Percentiles rank a stretch among this genome's conserved stretches.
phyloP scores from a whole-genome alignment of 2,888 invertebrate genomes.

The Protodeltote pygarga region DNA sequence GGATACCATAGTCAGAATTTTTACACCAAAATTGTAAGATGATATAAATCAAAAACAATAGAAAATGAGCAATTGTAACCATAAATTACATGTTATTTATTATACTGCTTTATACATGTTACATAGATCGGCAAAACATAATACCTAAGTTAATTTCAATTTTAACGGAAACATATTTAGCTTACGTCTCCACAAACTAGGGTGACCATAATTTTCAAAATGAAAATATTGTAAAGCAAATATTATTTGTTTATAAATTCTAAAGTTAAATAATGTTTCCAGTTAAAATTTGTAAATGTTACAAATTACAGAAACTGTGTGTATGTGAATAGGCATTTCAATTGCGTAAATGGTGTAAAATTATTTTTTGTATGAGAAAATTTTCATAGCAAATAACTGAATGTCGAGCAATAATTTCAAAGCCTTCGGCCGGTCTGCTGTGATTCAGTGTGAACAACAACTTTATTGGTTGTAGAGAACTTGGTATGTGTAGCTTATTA shows the following conservation, averaged over 20 bases:
- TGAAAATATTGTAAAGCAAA: background rate
- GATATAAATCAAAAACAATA: constrained; percentile 24
- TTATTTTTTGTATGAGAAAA: constrained; percentile 50
- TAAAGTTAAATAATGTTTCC: constrained; percentile 12
- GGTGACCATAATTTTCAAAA: too few species aligned
- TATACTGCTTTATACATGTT: constrained; percentile 32
- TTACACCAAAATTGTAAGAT: constrained; percentile 29
- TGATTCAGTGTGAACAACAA: constrained; percentile 48
- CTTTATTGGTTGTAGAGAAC: constrained; percentile 50
- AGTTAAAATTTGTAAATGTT: background rate
- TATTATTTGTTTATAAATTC: constrained; percentile 1
- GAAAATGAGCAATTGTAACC: constrained; percentile 22
- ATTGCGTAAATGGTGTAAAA: constrained; percentile 40
- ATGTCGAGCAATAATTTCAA: constrained; percentile 76
- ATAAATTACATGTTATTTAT: constrained; percentile 23
- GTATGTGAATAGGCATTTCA: constrained; percentile 14
- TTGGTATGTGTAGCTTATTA: constrained; percentile 31
- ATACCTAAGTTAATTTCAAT: constrained; percentile 7
- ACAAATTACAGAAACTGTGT: constrained; percentile 14
- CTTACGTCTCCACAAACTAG: too few species aligned
- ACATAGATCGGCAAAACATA: constrained; percentile 21
- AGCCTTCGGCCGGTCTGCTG: constrained; percentile 76
- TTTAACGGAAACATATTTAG: constrained; percentile 21
- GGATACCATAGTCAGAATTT: constrained; percentile 46
- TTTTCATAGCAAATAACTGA: constrained; percentile 57